These are phyloP conservation scores for Fissipunctia ypsillon DNA, from an alignment of 2,888 invertebrate genomes.

Conservation along the genomic window DNA sequence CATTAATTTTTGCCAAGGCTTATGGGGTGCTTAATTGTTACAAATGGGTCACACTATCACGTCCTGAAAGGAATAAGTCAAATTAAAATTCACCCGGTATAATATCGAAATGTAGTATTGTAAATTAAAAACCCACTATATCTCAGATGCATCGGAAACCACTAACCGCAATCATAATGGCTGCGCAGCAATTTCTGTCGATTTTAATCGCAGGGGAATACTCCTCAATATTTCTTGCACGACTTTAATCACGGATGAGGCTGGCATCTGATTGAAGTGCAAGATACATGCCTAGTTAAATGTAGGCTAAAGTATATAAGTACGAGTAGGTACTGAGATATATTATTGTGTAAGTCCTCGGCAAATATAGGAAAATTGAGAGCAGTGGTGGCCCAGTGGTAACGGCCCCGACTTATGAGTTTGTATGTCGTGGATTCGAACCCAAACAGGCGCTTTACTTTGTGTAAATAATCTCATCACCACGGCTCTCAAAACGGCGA, in stretches of 20 bases:
- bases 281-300: background rate
- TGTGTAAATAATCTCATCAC: too few relatives aligned
- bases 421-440: too few relatives aligned
- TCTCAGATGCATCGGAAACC: slow-evolving; percentile 3
- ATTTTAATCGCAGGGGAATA: background rate
- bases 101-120: too few relatives aligned
- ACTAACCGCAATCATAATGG: slow-evolving; percentile 2
- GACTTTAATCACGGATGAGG: slow-evolving; percentile 3
- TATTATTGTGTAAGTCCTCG: background rate
- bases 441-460: too few relatives aligned
- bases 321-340: background rate
- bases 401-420: too few relatives aligned
- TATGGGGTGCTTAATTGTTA: too few relatives aligned
- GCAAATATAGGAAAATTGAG: background rate
- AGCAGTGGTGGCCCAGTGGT: too few relatives aligned
- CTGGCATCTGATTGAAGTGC: background rate
- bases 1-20: too few relatives aligned
- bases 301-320: background rate
- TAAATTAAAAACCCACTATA: background rate
- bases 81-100: too few relatives aligned
- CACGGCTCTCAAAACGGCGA: too few relatives aligned
- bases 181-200: background rate
- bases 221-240: slow-evolving; percentile 10
- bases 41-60: too few relatives aligned
- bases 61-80: too few relatives aligned